Evolutionary conservation across 2,113 vertebrate species (phyloP), one percentile per base, ranked within the genome.

Genomic region (Lampris megalopsis): DNA sequence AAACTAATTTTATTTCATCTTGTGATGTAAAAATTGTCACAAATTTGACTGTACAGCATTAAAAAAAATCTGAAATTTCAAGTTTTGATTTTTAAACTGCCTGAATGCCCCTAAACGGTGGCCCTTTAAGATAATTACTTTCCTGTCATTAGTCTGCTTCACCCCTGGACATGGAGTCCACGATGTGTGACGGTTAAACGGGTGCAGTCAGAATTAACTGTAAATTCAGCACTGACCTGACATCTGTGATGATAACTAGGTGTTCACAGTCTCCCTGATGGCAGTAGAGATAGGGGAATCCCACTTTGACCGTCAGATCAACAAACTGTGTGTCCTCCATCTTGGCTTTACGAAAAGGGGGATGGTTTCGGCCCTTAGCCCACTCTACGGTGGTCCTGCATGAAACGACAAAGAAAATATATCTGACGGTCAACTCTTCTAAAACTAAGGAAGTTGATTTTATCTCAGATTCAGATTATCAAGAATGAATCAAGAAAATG

Each of bases 191-290:
- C 24, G 24, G 24, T 24, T 24, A 24, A 24, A 24, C 24, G 24
- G 24, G 24, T 24, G 24, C 24, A 24, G 24, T 24, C 24, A 24
- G 24, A 24, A 24, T 11, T 53, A 53, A n/a, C 50, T 11, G 2
- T 13, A 53, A 53, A 3, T 4, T n/a, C 50, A 38, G 53, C 50
- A 69, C 88, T 80, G 82, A 97, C 97, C 98, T 96, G 94, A 97
- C 79, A 56, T 98, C 98, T 58, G 96, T 97, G 89, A 99, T 86
- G 74, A 97, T 94, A 80, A 99, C 43, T 2, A 99, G 89, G 35
- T 99, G 98, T 60, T 99, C 98, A 52, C 98, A 99, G 88, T 97
- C 94, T 54, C 98, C 97, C 87, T 99, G 98, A 63, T 99, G 98
- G 84, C 97, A 97, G 91, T 97, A 99, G 37, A 97, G 91, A 84